Percentiles rank a stretch among this genome's conserved stretches.
Evolutionary conservation across 2,888 invertebrate species (phyloP).

Genomic region (Eristalis arbustorum): DNA sequence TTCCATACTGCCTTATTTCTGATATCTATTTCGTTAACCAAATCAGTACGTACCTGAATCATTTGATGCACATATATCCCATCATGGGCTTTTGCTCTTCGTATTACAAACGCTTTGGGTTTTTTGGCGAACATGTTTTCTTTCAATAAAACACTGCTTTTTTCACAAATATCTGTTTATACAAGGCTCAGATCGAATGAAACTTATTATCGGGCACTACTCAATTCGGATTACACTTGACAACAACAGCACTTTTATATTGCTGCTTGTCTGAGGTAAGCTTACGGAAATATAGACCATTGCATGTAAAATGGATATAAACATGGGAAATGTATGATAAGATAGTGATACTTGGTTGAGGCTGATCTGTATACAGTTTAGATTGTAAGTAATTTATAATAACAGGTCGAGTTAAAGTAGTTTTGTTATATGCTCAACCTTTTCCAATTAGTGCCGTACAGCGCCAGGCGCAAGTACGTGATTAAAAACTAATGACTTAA

Average conservation of each 20-base stretch:
- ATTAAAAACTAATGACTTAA: no score
- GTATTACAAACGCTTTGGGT: slow-evolving; percentile 26
- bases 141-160: neutral
- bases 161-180: neutral
- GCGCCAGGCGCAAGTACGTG: no score
- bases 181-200: neutral
- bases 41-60: slow-evolving; percentile 60
- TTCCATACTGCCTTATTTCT: no score
- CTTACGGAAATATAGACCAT: neutral
- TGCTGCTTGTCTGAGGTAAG: neutral
- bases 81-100: slow-evolving; percentile 63
- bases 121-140: slow-evolving; percentile 4
- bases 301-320: no score
- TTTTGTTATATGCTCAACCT: no score
- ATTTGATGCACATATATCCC: slow-evolving; percentile 58
- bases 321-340: no score
- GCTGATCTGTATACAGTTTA: no score
- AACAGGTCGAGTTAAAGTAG: no score
- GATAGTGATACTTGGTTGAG: no score
- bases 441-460: no score
- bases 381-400: no score
- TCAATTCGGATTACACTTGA: neutral
- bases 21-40: neutral
- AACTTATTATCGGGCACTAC: neutral
- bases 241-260: neutral